A percentile compares a stretch with the other conserved stretches of the same genome.
Evolutionary conservation across 2,888 invertebrate genomes (phyloP).

Genomic region (Cenopis cana): DNA sequence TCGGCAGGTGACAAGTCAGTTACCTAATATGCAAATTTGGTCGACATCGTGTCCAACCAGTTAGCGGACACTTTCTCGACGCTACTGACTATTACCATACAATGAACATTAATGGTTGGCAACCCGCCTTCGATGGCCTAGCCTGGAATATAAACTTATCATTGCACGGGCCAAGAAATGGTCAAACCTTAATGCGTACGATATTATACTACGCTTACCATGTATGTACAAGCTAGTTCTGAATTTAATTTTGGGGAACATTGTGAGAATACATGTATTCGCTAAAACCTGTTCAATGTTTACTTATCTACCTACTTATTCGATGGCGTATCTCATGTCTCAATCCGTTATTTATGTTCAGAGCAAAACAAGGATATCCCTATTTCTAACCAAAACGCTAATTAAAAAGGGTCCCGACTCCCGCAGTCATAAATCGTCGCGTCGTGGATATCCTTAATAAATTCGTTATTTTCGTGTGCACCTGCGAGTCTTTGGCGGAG

Average conservation of each 20-base stretch:
- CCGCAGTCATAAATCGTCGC: slow-evolving; percentile 31
- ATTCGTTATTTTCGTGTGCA: slow-evolving; percentile 48
- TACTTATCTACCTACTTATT: neutral
- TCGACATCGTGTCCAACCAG: slow-evolving; percentile 70
- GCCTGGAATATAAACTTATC: slow-evolving; percentile 39
- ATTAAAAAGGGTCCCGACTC: slow-evolving; percentile 38
- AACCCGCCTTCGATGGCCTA: slow-evolving; percentile 39
- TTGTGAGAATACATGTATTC: neutral
- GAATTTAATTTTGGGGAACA: neutral
- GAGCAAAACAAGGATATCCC: slow-evolving; percentile 31
- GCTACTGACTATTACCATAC: slow-evolving; percentile 69
- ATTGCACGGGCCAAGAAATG: neutral
- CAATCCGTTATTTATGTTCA: slow-evolving; percentile 16
- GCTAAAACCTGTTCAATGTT: neutral
- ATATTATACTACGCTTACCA: neutral
- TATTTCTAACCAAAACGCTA: slow-evolving; percentile 37
- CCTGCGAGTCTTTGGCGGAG: slow-evolving; percentile 58
- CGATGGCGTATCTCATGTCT: neutral
- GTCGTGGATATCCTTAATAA: slow-evolving; percentile 38
- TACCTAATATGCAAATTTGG: slow-evolving; percentile 74
- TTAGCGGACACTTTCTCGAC: slow-evolving; percentile 75
- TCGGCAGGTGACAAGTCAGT: slow-evolving; percentile 51
- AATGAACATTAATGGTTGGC: slow-evolving; percentile 67
- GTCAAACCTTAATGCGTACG: slow-evolving; percentile 9
- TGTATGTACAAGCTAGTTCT: neutral